Percentiles rank a stretch among this genome's conserved stretches.
Conservation (phyloP, 2,113 vertebrate genomes). For the Panurus biarmicus region DNA sequence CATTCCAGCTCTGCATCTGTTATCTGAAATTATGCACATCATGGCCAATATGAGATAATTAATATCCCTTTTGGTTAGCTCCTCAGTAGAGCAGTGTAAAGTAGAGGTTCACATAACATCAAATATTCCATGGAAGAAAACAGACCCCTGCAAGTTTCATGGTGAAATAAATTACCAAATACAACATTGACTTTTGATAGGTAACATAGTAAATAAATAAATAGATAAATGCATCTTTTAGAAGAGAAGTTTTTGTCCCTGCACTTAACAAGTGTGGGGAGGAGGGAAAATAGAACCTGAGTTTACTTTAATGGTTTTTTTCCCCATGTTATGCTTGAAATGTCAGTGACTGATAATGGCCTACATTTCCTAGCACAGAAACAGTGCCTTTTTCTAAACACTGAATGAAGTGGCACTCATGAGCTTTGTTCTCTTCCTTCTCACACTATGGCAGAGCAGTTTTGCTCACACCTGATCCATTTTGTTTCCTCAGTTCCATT, state of each 20-base stretch:
- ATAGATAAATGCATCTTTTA: neutral
- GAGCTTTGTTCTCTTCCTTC: slow-evolving; percentile 44
- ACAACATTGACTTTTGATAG: neutral
- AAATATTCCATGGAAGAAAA: neutral
- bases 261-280: neutral
- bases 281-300: neutral
- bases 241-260: neutral
- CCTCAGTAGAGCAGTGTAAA: neutral
- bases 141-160: neutral
- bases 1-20: neutral
- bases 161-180: neutral
- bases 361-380: slow-evolving; percentile 48
- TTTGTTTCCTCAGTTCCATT: slow-evolving; percentile 11
- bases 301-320: slow-evolving; percentile 11
- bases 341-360: slow-evolving; percentile 32
- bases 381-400: slow-evolving; percentile 4
- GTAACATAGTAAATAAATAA: neutral
- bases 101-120: neutral
- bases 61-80: neutral
- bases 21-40: neutral
- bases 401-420: slow-evolving; percentile 36
- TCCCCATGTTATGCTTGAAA: neutral
- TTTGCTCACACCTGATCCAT: slow-evolving; percentile 14
- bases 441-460: slow-evolving; percentile 9
- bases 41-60: neutral